Evolutionary conservation across 2,113 vertebrate genomes (phyloP).

Genomic region (Alligator mississippiensis): DNA sequence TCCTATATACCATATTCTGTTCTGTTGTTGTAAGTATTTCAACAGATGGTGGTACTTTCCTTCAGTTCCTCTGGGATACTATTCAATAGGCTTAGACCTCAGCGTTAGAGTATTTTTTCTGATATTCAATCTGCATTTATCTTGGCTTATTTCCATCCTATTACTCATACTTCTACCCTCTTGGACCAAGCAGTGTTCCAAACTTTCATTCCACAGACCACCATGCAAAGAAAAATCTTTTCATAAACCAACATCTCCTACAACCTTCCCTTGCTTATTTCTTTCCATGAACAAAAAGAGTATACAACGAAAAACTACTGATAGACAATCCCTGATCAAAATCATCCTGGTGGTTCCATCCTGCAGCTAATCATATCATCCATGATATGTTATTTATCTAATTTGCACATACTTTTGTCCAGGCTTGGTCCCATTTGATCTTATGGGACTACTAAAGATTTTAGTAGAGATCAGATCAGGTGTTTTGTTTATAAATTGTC

Average conservation of each 20-base stretch:
- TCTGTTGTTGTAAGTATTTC: not conserved
- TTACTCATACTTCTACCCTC: not conserved
- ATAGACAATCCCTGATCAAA: not conserved
- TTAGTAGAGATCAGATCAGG: not conserved
- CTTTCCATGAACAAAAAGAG: not conserved
- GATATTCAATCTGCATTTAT: not conserved
- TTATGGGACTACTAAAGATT: not conserved
- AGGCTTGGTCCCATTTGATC: not conserved
- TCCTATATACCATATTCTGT: not conserved
- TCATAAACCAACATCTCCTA: not conserved
- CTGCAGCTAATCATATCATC: not conserved
- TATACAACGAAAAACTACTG: not conserved
- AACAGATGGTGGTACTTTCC: not conserved
- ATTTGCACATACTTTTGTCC: not conserved
- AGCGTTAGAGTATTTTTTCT: not conserved
- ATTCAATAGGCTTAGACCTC: not conserved
- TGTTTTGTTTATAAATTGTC: conserved; percentile 6
- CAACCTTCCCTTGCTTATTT: not conserved
- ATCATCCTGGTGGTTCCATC: not conserved
- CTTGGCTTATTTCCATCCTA: conserved; percentile 22
- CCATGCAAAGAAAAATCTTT: not conserved
- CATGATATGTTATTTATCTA: not conserved
- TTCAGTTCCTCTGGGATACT: not conserved
- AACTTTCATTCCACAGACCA: not conserved
- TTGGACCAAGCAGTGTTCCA: not conserved